These are phyloP conservation scores for Apteryx mantelli DNA, from an alignment of 2,113 vertebrate genomes.

Conservation along the genomic window DNA sequence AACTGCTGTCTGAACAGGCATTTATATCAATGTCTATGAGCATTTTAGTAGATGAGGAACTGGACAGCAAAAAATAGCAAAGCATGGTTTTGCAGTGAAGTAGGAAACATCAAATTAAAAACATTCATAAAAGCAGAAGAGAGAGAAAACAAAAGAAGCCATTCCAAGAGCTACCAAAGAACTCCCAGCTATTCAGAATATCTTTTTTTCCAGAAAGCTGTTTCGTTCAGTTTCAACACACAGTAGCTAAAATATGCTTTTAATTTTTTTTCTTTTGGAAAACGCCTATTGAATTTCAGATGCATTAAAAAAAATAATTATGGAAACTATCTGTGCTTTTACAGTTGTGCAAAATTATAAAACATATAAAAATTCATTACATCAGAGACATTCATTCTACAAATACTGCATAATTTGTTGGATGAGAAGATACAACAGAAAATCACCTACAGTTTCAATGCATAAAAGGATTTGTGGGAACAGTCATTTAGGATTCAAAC, in stretches of 20 bases:
- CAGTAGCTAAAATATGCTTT: accelerated
- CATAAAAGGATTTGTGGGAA: background rate
- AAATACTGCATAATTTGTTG: background rate
- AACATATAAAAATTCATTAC: background rate
- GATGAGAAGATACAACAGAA: constrained; percentile 13
- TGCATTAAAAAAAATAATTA: background rate
- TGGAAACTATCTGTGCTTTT: background rate
- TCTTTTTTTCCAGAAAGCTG: constrained; percentile 36
- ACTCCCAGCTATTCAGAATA: constrained; percentile 36
- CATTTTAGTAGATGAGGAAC: constrained; percentile 62
- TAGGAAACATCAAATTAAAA: constrained; percentile 42
- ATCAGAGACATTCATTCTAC: background rate
- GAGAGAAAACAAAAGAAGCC: constrained; percentile 65
- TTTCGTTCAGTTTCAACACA: background rate
- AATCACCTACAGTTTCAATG: background rate
- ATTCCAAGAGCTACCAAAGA: constrained; percentile 38
- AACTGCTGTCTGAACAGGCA: constrained; percentile 54
- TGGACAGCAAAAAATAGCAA: background rate
- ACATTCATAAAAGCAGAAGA: constrained; percentile 23
- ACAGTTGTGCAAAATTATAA: background rate
- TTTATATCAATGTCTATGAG: constrained; percentile 16
- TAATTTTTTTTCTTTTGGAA: background rate
- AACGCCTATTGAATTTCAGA: background rate
- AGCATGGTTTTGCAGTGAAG: constrained; percentile 25
- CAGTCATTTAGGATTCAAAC: background rate